phyloP scores from a whole-genome alignment of 2,888 invertebrate species.

The Pterostichus madidus region DNA sequence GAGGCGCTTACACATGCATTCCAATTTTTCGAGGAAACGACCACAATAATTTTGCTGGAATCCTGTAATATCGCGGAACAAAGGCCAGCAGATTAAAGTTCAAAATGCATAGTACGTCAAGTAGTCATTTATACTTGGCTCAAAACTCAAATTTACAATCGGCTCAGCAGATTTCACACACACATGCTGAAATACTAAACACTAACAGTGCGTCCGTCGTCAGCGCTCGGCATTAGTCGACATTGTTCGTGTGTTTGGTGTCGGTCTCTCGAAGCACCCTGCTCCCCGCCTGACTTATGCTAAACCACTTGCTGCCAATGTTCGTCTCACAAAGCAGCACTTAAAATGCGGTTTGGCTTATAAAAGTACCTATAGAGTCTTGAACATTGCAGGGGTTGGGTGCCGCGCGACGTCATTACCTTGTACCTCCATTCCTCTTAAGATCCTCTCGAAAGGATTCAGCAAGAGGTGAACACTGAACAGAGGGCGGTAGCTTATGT shows the following conservation, averaged over 20 bases:
- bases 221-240: slow-evolving; percentile 43
- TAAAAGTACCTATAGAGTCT: slow-evolving; percentile 65
- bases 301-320: slow-evolving; percentile 63
- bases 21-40: background rate
- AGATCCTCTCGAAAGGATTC: slow-evolving; percentile 32
- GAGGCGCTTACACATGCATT: too few species aligned
- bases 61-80: slow-evolving; percentile 28
- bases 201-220: slow-evolving; percentile 8
- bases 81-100: slow-evolving; percentile 43
- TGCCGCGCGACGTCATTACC: slow-evolving; percentile 56
- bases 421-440: slow-evolving; percentile 36
- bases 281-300: slow-evolving; percentile 34
- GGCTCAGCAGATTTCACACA: background rate
- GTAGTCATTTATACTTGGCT: background rate
- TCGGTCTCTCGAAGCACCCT: background rate
- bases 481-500: slow-evolving; percentile 1
- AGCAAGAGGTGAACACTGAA: slow-evolving; percentile 4
- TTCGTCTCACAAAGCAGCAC: slow-evolving; percentile 65
- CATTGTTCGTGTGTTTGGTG: slow-evolving; percentile 61
- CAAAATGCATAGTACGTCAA: slow-evolving; percentile 22
- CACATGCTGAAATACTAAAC: background rate
- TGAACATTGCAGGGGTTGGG: slow-evolving; percentile 40
- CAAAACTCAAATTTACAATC: slow-evolving; percentile 27
- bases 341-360: slow-evolving; percentile 66
- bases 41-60: background rate